Conservation (phyloP, 2,888 invertebrate species). For the Phorcus lineatus region DNA sequence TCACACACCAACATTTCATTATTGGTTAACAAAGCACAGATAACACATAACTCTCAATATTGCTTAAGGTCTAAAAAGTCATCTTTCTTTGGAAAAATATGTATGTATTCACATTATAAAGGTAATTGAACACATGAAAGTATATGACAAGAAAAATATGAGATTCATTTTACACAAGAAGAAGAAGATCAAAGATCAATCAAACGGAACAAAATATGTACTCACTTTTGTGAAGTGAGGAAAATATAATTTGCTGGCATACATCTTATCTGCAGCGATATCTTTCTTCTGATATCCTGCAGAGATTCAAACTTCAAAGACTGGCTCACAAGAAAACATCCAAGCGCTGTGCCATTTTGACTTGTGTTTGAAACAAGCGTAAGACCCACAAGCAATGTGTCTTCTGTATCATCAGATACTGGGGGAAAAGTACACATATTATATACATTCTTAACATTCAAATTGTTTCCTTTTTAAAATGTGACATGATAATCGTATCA, state of each 20-base stretch:
- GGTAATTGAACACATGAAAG: too few relatives aligned
- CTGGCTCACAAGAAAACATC: neutral
- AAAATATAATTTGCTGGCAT: constrained; percentile 32
- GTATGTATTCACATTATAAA: too few relatives aligned
- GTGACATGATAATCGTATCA: too few relatives aligned
- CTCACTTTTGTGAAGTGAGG: constrained; percentile 49
- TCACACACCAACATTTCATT: too few relatives aligned
- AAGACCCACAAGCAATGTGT: constrained; percentile 15
- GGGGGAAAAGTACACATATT: neutral
- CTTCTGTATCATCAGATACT: neutral
- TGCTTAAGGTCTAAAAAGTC: too few relatives aligned
- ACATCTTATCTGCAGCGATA: neutral
- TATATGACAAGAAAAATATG: too few relatives aligned
- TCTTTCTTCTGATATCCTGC: neutral
- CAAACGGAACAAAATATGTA: neutral
- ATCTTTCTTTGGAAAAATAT: too few relatives aligned
- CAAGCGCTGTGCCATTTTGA: neutral
- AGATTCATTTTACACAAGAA: too few relatives aligned
- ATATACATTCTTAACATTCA: too few relatives aligned
- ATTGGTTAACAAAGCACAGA: too few relatives aligned
- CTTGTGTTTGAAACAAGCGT: neutral
- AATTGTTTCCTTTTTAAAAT: too few relatives aligned
- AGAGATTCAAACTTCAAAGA: neutral
- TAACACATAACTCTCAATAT: too few relatives aligned
- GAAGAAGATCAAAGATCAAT: neutral